These are phyloP conservation scores for Caranx ignobilis DNA, from an alignment of 2,113 vertebrate genomes.

Conservation along the genomic window DNA sequence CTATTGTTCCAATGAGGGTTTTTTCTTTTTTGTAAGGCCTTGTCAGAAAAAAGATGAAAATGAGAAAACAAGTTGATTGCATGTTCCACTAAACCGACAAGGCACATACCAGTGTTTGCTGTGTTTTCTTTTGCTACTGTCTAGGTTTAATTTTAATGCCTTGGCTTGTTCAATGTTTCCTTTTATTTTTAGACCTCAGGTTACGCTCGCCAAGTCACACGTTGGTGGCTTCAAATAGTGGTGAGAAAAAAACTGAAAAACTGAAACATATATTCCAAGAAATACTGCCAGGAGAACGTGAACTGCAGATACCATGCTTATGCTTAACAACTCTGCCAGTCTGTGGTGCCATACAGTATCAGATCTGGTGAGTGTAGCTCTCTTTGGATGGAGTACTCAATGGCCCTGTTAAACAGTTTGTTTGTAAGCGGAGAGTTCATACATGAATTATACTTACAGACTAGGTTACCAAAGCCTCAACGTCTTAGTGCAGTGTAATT, in stretches of 20 bases:
- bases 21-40: conserved; percentile 66
- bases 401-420: conserved; percentile 7
- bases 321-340: conserved; percentile 35
- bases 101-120: conserved; percentile 47
- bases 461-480: background rate
- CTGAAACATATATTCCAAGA: conserved; percentile 45
- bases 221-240: conserved; percentile 45
- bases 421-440: conserved; percentile 10
- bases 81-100: conserved; percentile 65
- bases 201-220: conserved; percentile 36
- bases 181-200: conserved; percentile 49
- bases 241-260: conserved; percentile 52
- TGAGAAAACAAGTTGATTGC: conserved; percentile 68
- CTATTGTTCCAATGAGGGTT: conserved; percentile 60
- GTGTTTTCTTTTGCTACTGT: conserved; percentile 58
- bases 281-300: conserved; percentile 62
- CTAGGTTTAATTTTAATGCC: conserved; percentile 56
- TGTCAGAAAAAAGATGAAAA: conserved; percentile 52
- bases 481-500: conserved; percentile 4
- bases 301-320: conserved; percentile 40
- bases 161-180: conserved; percentile 63
- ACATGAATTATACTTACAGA: conserved; percentile 9
- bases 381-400: background rate
- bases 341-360: conserved; percentile 21
- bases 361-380: conserved; percentile 18